Base-by-base conservation (phyloP, 2,797 vertebrate genomes). In the Potorous gilbertii region DNA sequence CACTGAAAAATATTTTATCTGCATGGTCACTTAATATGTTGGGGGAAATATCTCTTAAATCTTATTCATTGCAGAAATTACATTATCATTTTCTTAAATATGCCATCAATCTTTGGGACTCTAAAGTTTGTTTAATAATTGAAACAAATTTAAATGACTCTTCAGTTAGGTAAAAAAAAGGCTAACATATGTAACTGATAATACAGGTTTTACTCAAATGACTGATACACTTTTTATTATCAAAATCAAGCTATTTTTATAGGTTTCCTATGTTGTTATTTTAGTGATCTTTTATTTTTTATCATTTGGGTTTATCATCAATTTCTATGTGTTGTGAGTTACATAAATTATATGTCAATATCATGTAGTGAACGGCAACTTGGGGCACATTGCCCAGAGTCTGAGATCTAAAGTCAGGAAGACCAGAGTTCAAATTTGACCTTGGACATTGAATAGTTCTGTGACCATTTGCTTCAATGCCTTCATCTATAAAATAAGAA, bases 111-210 rank as follows among this genome's bases (percentile, higher is more conserved):
- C 54, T 50, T 28, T 54, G 55, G 29, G 21, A 16, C 56, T 96
- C 90, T 59, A 0, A 90, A 56, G 55, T 90, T 57, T 55, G n/a
- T 66, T 52, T 57, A 52, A 94, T 90, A 92, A 62, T 96, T 95
- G 18, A 66, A 94, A 91, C 94, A 90, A 57, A 89, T 96, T 89
- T 93, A 97, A 92, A 54, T 24, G 54, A 34, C 0, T 52, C 97
- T 95, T 95, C 0, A 52, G 95, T 95, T 95, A 92, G 96, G 52
- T 56, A 52, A 94, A 56, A 93, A 93, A 29, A 56, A 81, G 97
- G 2, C 18, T 54, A 54, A 54, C 4, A 90, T 34, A 54, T 54
- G 4, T 3, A 90, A 54, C 28, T 90, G 34, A 81, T 24, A 46
- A 81, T 24, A 81, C 8, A 81, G 66, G 0, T 6, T n/a, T 74